phyloP scores from a whole-genome alignment of 1,140 invertebrate species.

The Zaprionus nigranus region DNA sequence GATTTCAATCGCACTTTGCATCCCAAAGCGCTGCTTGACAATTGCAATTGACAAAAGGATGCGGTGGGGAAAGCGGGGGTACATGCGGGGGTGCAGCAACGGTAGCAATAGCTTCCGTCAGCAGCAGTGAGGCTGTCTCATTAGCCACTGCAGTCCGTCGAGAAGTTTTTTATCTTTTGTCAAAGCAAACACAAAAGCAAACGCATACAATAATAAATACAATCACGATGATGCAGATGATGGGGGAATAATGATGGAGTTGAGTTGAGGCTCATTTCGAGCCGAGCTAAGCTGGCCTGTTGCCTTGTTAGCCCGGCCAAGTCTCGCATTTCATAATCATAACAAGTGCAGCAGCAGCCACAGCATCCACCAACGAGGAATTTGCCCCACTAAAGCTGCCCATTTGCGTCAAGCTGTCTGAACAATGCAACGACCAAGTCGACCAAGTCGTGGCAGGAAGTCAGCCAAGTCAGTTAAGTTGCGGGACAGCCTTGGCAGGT shows the following conservation, averaged over 20 bases:
- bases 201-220: conserved; percentile 50
- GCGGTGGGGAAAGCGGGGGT: neutral
- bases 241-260: conserved; percentile 6
- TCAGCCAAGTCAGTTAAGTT: conserved; percentile 22
- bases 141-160: conserved; percentile 67
- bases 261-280: neutral
- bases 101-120: conserved; percentile 56
- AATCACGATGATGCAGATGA: conserved; percentile 37
- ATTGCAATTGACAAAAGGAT: neutral
- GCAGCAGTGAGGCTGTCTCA: conserved; percentile 52
- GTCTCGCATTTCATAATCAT: conserved; percentile 72
- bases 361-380: conserved; percentile 31
- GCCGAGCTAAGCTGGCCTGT: neutral
- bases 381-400: conserved; percentile 43
- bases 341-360: conserved; percentile 50
- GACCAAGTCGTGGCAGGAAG: conserved; percentile 50
- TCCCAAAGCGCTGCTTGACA: conserved; percentile 48
- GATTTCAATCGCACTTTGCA: conserved; percentile 45
- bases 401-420: conserved; percentile 34
- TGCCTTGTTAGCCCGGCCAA: conserved; percentile 28
- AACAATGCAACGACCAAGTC: conserved; percentile 47
- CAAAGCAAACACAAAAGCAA: conserved; percentile 38
- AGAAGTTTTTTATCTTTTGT: conserved; percentile 55
- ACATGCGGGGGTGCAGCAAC: neutral
- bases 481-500: conserved; percentile 26